Conservation (phyloP, 1,140 invertebrate species). For the Camponotus vicinus region DNA sequence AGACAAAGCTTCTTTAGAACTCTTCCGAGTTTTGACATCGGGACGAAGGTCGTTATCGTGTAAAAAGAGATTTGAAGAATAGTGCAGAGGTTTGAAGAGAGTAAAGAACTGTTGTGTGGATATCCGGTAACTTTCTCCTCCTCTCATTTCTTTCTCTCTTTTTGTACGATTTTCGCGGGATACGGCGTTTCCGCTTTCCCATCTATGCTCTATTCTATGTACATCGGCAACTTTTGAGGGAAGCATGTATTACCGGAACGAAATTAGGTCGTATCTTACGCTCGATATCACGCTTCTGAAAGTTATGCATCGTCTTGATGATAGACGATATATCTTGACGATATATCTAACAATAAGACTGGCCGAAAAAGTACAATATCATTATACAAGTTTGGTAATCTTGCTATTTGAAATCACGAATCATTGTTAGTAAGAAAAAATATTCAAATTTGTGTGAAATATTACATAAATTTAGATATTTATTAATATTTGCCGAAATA, state of each 20-base stretch:
- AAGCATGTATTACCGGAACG: constrained; percentile 26
- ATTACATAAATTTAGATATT: constrained; percentile 5
- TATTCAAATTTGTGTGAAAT: background rate
- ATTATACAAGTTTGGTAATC: background rate
- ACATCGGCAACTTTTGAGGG: constrained; percentile 35
- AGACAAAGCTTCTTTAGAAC: constrained; percentile 4
- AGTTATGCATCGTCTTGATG: background rate
- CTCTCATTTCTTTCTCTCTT: too few relatives aligned
- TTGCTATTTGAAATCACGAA: background rate
- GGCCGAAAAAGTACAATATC: background rate
- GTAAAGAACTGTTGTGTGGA: constrained; percentile 10
- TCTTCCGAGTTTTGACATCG: constrained; percentile 6
- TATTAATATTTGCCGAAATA: background rate
- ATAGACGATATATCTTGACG: background rate
- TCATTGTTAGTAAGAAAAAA: background rate
- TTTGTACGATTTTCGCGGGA: background rate
- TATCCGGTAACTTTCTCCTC: background rate
- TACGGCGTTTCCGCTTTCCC: constrained; percentile 44
- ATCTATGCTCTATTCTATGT: background rate
- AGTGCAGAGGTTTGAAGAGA: background rate
- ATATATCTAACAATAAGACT: background rate
- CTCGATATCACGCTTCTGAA: constrained; percentile 46
- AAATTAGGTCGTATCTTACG: constrained; percentile 45
- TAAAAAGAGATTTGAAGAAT: constrained; percentile 33
- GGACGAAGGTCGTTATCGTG: constrained; percentile 50